phyloP scores from a whole-genome alignment of 2,888 invertebrate genomes.

The Pandemis heparana region DNA sequence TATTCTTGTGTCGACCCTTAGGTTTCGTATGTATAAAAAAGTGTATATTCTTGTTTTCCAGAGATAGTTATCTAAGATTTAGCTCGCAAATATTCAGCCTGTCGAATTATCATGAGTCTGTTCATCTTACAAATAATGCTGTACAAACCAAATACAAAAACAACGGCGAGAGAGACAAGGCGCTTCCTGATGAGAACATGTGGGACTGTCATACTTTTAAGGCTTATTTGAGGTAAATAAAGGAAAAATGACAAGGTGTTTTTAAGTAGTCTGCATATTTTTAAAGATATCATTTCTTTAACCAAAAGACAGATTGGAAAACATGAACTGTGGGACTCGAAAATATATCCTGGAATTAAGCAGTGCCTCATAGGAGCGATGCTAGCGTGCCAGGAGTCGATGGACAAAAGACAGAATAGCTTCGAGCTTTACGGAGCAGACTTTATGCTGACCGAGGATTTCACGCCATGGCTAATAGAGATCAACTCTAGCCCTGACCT shows the following conservation, averaged over 20 bases:
- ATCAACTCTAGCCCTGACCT: constrained; percentile 98
- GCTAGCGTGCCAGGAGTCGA: constrained; percentile 94
- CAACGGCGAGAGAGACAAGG: constrained; percentile 88
- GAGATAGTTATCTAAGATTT: constrained; percentile 96
- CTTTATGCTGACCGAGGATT: constrained; percentile 96
- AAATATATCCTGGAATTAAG: constrained; percentile 96
- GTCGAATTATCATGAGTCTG: constrained; percentile 95
- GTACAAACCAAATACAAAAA: constrained; percentile 95
- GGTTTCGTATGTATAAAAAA: neutral
- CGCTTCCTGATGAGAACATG: constrained; percentile 96
- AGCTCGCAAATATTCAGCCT: constrained; percentile 95
- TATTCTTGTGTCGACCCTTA: neutral
- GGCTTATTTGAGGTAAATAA: constrained; percentile 86
- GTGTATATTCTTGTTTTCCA: constrained; percentile 61
- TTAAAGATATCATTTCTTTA: neutral
- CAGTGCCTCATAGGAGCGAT: constrained; percentile 91
- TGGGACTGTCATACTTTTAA: constrained; percentile 96
- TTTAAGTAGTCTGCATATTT: constrained; percentile 35
- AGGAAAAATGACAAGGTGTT: constrained; percentile 23
- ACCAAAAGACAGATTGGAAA: constrained; percentile 89
- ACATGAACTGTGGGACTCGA: constrained; percentile 91
- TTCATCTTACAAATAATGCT: constrained; percentile 97
- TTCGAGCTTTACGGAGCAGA: constrained; percentile 98
- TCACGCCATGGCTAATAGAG: constrained; percentile 96
- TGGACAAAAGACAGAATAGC: constrained; percentile 92